Base-by-base conservation (phyloP, 2,797 vertebrate genomes). In the Ptychadena robeensis region DNA sequence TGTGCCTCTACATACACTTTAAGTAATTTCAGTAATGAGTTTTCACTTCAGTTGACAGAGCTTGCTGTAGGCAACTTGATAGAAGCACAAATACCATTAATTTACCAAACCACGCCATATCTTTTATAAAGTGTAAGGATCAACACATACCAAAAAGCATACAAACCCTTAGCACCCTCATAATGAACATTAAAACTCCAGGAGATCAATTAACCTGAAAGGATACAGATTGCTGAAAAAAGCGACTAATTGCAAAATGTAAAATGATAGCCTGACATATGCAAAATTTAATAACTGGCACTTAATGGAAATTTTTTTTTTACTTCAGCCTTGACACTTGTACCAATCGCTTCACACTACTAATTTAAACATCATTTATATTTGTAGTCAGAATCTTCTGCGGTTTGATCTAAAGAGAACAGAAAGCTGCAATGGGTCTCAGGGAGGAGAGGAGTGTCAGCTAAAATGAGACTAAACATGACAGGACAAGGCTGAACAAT, bases 231-330 rank as follows among this genome's bases (percentile, higher is more conserved):
- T 82, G 72, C 66, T 82, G 77, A 73, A 35, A 66, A 44, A 8
- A 83, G 18, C 61, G 0, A 87, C 15, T 61, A 80, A 81, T 0
- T 65, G 35, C 7, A 86, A n/a, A 84, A 5, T 75, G 72, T 70
- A 12, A 73, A 71, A 0, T 4, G 15, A 59, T 59, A 4, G 59
- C 11, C 14, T 25, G 57, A 77, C 27, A 40, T 35, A 64, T 44
- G 44, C 28, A 76, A 76, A 76, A 82, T 69, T 48, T 69, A 82
- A 82, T 82, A 82, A 77, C 70, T 82, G 66, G 25, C 34, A 76
- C 22, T 76, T 63, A 70, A 70, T 70, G 53, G 44, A 63, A 82
- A 75, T 25, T 70, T 68, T 64, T 76, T 69, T 61, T 57, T 68
- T 25, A 70, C 35, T 76, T 67, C 34, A 32, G 27, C 31, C 48